Evolutionary conservation across 2,888 invertebrate genomes (phyloP).

Genomic region (Agriopis marginaria): DNA sequence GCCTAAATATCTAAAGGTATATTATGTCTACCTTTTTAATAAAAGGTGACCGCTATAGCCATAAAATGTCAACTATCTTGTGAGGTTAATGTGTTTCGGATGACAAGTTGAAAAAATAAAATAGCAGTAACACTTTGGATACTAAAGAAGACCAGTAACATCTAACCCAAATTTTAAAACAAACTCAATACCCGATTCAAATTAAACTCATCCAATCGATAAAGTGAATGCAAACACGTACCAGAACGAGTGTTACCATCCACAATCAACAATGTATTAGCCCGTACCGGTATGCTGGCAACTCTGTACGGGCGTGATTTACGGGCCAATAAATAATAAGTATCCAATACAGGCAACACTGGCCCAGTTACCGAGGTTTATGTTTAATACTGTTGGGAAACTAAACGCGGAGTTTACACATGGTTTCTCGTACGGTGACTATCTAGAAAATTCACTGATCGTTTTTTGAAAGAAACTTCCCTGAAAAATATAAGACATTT

Average conservation of each 20-base stretch:
- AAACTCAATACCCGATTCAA: not conserved
- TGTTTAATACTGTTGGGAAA: slow-evolving; percentile 41
- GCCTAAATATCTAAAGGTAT: too few species aligned
- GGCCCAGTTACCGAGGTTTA: slow-evolving; percentile 43
- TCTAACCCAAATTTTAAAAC: too few species aligned
- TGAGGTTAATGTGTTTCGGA: too few species aligned
- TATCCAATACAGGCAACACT: slow-evolving; percentile 50
- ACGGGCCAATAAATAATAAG: slow-evolving; percentile 50
- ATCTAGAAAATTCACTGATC: too few species aligned
- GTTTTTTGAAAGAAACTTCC: too few species aligned
- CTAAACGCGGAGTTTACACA: slow-evolving; percentile 12
- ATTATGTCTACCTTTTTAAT: too few species aligned
- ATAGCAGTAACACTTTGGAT: too few species aligned
- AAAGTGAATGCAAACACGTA: slow-evolving; percentile 16
- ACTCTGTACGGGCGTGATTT: slow-evolving; percentile 45
- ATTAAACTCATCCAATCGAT: slow-evolving; percentile 7
- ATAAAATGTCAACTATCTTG: too few species aligned
- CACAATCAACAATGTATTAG: slow-evolving; percentile 49
- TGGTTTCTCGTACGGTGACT: not conserved
- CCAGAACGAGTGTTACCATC: slow-evolving; percentile 32
- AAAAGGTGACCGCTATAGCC: too few species aligned
- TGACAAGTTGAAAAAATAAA: too few species aligned
- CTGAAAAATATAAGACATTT: too few species aligned
- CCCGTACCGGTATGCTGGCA: slow-evolving; percentile 41
- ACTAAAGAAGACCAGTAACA: too few species aligned